Conservation (phyloP, 2,888 invertebrate species). For the Crematogaster levior region DNA sequence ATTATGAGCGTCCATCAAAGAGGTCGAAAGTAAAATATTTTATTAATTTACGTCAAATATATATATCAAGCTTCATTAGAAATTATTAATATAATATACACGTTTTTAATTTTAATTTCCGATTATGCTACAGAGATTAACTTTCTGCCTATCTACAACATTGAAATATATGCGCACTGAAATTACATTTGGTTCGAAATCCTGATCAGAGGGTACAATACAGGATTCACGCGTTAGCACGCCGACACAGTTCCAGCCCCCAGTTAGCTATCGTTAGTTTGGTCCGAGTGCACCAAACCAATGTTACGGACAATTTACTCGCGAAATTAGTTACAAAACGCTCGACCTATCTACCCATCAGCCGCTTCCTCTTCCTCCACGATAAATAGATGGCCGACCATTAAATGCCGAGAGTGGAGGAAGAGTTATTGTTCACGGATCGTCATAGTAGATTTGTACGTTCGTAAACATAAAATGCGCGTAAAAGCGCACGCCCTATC, state of each 20-base stretch:
- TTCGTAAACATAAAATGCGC: conserved; percentile 58
- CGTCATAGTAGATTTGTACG: conserved; percentile 82
- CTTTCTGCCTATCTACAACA: not conserved
- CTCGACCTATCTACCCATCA: conserved; percentile 85
- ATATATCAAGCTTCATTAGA: not conserved
- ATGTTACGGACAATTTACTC: conserved; percentile 86
- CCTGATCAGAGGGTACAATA: conserved; percentile 21
- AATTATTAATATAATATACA: not conserved
- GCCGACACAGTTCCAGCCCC: conserved; percentile 48
- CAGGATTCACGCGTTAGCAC: conserved; percentile 57
- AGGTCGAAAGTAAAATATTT: not conserved
- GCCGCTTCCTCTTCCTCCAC: conserved; percentile 85
- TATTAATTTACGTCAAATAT: not conserved
- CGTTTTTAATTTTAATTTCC: not conserved
- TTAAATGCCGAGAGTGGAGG: conserved; percentile 84
- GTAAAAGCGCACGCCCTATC: conserved; percentile 34
- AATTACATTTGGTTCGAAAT: conserved; percentile 14
- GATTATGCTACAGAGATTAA: not conserved
- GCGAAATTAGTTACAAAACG: conserved; percentile 85
- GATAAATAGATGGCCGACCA: conserved; percentile 84
- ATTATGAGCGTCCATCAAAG: not conserved
- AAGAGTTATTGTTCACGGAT: conserved; percentile 85
- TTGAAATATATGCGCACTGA: not conserved
- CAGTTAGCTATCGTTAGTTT: conserved; percentile 68
- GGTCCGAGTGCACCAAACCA: conserved; percentile 80